phyloP scores from a whole-genome alignment of 2,797 vertebrate species.

The Heteromormyrus szaboi region DNA sequence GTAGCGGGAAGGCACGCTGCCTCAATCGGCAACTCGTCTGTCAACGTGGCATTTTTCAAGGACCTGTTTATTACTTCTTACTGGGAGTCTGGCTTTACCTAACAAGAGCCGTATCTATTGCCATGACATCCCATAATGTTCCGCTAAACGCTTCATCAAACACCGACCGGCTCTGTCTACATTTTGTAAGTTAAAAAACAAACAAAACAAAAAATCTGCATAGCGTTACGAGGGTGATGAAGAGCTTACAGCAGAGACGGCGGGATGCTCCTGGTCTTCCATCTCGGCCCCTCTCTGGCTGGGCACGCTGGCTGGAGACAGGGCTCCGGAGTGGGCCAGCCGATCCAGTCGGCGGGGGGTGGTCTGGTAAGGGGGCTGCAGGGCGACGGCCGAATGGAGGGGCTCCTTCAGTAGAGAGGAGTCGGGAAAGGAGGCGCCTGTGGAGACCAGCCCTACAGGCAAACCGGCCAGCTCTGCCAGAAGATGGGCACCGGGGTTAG shows the following conservation, averaged over 20 bases:
- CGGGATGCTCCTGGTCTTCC: not conserved
- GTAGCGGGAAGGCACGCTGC: not conserved
- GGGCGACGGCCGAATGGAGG: slow-evolving; percentile 63
- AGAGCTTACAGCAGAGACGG: slow-evolving; percentile 10
- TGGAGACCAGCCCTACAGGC: slow-evolving; percentile 22
- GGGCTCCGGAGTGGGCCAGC: slow-evolving; percentile 15
- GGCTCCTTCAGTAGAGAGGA: slow-evolving; percentile 58
- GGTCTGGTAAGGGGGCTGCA: slow-evolving; percentile 76
- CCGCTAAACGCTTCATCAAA: not conserved
- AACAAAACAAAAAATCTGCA: not conserved
- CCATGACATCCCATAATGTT: not conserved
- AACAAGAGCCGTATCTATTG: not conserved
- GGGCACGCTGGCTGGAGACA: slow-evolving; percentile 18
- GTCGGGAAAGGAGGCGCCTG: slow-evolving; percentile 20
- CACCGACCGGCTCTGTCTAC: not conserved
- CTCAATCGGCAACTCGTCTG: not conserved
- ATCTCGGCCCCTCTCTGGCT: slow-evolving; percentile 4
- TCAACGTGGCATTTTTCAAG: not conserved
- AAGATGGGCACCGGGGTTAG: not conserved
- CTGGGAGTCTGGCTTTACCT: not conserved
- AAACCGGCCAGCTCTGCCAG: not conserved
- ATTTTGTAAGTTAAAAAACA: not conserved
- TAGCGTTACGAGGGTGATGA: not conserved
- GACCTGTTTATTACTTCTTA: not conserved
- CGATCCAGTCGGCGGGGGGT: slow-evolving; percentile 28